Conservation (phyloP, 2,113 vertebrate species). For the Anhinga rufa region DNA sequence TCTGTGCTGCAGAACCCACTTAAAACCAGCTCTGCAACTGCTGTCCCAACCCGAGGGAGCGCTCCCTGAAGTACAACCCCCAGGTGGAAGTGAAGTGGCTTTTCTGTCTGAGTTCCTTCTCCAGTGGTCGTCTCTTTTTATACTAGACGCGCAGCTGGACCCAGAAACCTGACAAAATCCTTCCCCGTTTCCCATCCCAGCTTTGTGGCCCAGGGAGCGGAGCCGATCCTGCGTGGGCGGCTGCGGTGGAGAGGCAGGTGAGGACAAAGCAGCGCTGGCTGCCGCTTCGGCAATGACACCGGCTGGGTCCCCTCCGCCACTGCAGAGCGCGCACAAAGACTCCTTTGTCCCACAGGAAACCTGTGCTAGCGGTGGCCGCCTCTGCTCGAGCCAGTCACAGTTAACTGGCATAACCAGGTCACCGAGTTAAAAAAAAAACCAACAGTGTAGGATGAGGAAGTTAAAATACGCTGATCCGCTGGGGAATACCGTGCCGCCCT, state of each 20-base stretch:
- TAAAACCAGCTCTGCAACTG: not conserved
- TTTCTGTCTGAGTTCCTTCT: not conserved
- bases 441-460: not conserved
- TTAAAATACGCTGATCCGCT: not conserved
- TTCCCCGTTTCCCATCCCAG: not conserved
- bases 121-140: not conserved
- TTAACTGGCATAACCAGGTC: not conserved
- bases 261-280: not conserved
- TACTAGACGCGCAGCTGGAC: not conserved
- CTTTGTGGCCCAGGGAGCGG: not conserved
- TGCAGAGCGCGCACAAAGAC: not conserved
- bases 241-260: not conserved
- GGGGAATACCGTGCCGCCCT: not conserved
- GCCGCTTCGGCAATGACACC: not conserved
- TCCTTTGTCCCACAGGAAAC: constrained; percentile 26
- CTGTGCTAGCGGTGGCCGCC: not conserved
- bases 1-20: not conserved
- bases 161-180: not conserved
- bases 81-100: not conserved
- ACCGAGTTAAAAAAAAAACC: not conserved
- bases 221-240: rapidly evolving
- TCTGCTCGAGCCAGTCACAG: not conserved
- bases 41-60: not conserved
- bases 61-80: not conserved
- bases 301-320: not conserved